Percentiles rank a stretch among this genome's conserved stretches.
phyloP scores from a whole-genome alignment of 1,140 invertebrate genomes.

The Caenorhabditis brenneri region DNA sequence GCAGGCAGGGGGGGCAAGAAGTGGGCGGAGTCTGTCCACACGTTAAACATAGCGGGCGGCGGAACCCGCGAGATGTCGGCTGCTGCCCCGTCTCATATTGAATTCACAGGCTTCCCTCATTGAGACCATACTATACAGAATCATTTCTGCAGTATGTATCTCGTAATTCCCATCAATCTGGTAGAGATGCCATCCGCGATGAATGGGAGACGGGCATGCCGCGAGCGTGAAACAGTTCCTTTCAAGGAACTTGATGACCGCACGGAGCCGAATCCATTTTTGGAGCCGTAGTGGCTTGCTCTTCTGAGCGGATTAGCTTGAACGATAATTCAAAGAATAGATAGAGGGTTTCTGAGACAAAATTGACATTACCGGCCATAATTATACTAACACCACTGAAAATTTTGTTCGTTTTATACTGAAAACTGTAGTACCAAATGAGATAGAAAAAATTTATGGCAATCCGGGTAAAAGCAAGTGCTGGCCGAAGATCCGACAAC shows the following conservation, averaged over 20 bases:
- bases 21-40: neutral
- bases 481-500: too few relatives aligned
- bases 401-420: too few relatives aligned
- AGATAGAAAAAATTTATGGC: too few relatives aligned
- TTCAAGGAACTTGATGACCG: slow-evolving; percentile 43
- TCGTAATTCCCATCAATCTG: slow-evolving; percentile 39
- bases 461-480: too few relatives aligned
- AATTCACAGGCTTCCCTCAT: neutral
- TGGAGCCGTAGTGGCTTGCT: neutral
- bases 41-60: too few relatives aligned
- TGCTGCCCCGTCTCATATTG: neutral
- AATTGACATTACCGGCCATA: too few relatives aligned
- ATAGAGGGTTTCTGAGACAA: too few relatives aligned
- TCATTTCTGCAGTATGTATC: slow-evolving; percentile 45
- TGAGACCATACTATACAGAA: slow-evolving; percentile 49
- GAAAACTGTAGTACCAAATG: too few relatives aligned
- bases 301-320: too few relatives aligned
- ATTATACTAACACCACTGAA: too few relatives aligned
- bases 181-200: slow-evolving; percentile 12
- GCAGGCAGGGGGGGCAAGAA: neutral
- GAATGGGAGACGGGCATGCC: too few relatives aligned
- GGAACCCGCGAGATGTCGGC: neutral
- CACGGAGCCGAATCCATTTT: neutral
- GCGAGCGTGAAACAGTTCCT: slow-evolving; percentile 35
- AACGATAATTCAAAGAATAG: too few relatives aligned